Percentiles rank a stretch among this genome's conserved stretches.
Conservation (phyloP, 2,888 invertebrate genomes). For the Antitype chi region DNA sequence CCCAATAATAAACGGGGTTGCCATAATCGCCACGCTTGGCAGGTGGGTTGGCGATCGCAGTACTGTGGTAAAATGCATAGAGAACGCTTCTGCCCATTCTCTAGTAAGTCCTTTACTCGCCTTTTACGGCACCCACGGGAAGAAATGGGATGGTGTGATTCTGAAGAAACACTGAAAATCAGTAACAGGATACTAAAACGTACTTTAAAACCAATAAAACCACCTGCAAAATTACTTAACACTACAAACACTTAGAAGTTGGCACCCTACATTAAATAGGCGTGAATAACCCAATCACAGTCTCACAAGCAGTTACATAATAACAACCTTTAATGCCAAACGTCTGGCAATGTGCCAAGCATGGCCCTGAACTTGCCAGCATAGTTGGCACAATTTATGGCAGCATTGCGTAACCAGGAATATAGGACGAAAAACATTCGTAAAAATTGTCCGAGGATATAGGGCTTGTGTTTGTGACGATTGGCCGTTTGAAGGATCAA, state of each 20-base stretch:
- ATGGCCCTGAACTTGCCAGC: constrained; percentile 64
- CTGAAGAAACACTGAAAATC: neutral
- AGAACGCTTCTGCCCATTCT: no score
- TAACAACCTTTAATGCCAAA: constrained; percentile 58
- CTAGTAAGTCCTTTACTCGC: no score
- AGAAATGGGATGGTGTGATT: no score
- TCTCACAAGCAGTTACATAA: constrained; percentile 41
- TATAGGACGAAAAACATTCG: constrained; percentile 60
- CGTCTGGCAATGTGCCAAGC: constrained; percentile 61
- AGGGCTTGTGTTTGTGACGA: constrained; percentile 1
- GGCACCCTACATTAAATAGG: constrained; percentile 26
- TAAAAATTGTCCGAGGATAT: constrained; percentile 30
- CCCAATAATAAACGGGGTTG: no score
- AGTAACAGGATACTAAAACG: neutral
- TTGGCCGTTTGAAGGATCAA: constrained; percentile 24
- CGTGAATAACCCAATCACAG: constrained; percentile 58
- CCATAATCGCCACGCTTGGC: no score
- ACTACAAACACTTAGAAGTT: constrained; percentile 28
- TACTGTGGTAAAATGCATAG: no score
- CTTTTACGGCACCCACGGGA: no score
- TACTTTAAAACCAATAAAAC: neutral
- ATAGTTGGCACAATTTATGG: constrained; percentile 60
- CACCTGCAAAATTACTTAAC: constrained; percentile 21
- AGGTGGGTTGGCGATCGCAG: no score
- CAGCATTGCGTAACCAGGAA: constrained; percentile 60